Evolutionary conservation across 2,888 invertebrate genomes (phyloP), one percentile per base, ranked within the genome.

Genomic region (Brachypalpus laphriformis): DNA sequence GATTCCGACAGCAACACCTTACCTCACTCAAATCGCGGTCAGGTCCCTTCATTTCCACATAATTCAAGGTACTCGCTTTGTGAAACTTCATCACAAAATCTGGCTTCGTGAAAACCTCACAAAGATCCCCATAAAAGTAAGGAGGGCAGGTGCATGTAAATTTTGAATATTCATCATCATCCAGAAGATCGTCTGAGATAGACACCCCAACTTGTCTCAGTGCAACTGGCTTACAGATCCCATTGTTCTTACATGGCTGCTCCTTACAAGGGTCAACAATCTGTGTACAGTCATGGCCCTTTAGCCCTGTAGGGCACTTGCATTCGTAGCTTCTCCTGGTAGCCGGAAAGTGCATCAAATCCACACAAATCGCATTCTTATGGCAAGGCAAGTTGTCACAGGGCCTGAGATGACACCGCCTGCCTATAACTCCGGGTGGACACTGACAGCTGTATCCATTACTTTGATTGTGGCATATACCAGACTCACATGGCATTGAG

Each of bases 311-410:
- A 2, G 92, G 92, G 89, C 95, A 95, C 45, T 92, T 91, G 88
- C 95, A 95, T 92, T 89, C 91, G 88, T 92, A 93, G 89, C 93
- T 93, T 16, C 89, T 87, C 87, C 89, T 91, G 0, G 92, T 92
- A 1, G 93, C 90, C 63, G 92, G 91, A 14, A 88, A 87, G 49
- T 90, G 89, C 8, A 89, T 88, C 5, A 92, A 85, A 88, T 94
- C 93, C 1, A 92, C 81, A 87, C 94, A 94, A 59, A 92, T 90
- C 0, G 91, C 89, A 87, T 92, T 92, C 11, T 86, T 86, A 45
- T 90, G 90, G 87, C 95, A 95, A 0, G 94, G 94, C 59, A 92
- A 89, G 88, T 93, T 93, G 87, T 93, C 93, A 88, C 95, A 95
- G 4, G 95, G 93, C 47, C 93, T 87, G 25, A 93, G 89, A 88